A percentile compares a stretch with the other conserved stretches of the same genome.
Conservation (phyloP, 2,888 invertebrate species). For the Gasteruption jaculator region DNA sequence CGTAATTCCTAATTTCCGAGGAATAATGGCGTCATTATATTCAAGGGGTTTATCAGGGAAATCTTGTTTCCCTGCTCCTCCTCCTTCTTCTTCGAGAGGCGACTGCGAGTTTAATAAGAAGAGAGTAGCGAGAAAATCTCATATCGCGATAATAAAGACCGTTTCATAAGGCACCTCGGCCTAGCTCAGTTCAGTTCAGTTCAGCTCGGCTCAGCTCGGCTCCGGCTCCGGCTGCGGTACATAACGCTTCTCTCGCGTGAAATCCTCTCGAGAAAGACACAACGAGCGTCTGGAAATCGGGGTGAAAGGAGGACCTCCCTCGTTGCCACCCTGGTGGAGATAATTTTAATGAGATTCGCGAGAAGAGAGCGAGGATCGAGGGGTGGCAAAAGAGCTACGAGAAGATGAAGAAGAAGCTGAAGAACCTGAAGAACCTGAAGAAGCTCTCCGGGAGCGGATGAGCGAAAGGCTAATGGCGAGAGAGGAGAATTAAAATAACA, state of each 20-base stretch:
- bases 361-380: conserved; percentile 9
- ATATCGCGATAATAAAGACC: no score
- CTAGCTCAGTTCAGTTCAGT: no score
- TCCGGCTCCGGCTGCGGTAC: no score
- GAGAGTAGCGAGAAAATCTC: no score
- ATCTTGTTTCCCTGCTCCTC: no score
- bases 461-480: conserved; percentile 35
- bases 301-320: conserved; percentile 25
- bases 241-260: conserved; percentile 7
- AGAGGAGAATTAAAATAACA: conserved; percentile 33
- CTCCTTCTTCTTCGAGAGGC: no score
- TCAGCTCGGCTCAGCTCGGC: no score
- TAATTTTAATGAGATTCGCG: conserved; percentile 44
- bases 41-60: no score
- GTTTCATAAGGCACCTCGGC: no score
- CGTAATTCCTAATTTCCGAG: no score
- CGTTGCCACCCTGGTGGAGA: conserved; percentile 30
- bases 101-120: no score
- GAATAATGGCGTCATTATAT: no score
- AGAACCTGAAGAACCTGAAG: conserved; percentile 19
- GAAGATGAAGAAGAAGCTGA: conserved; percentile 18
- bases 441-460: conserved; percentile 24
- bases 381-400: conserved; percentile 15
- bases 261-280: conserved; percentile 8
- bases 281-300: conserved; percentile 8